Base-by-base conservation (phyloP, 2,113 vertebrate genomes). In the Origma solitaria region DNA sequence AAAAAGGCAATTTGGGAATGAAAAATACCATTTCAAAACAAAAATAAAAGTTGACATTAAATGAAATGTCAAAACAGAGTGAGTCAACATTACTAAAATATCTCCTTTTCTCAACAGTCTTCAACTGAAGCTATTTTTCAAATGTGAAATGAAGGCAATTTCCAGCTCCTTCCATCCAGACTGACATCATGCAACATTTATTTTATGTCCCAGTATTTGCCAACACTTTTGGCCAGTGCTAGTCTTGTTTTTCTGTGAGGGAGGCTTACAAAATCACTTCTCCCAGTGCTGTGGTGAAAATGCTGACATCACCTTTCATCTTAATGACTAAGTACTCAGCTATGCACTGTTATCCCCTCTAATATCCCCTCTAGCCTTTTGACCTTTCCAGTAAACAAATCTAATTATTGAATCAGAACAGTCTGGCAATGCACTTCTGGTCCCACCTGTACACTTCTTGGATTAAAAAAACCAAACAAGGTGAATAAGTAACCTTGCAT, bases 31-130 rank as follows among this genome's bases (percentile, higher is more conserved):
- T 83, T 95, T 82, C 58, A 92, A 94, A 96, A 92, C 61, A 92
- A 94, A 91, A 96, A 90, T 80, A 88, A 88, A 92, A 92, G 75
- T 62, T 97, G 92, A 86, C 94, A 90, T 95, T 94, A 96, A 95
- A 88, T 88, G 73, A 94, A 95, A 96, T 94, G 85, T 95, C 94
- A 96, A 95, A 95, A 82, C 66, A 92, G 78, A 82, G 70, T 96
- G 94, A 96, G 57, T 96, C 92, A 96, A 80, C 66, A n/a, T 90
- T 93, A 93, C 75, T 69, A 76, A 96, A 94, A 92, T 92, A 94
- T 45, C 70, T 82, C 8, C 21, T 90, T 92, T 82, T 91, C 73
- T 93, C 70, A 85, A 69, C 49, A 76, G 57, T 93, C 53, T 92
- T 91, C 33, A 53, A 51, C 53, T 65, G 71, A 85, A 92, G 15